phyloP scores from a whole-genome alignment of 2,113 vertebrate species.

The Lota lota region DNA sequence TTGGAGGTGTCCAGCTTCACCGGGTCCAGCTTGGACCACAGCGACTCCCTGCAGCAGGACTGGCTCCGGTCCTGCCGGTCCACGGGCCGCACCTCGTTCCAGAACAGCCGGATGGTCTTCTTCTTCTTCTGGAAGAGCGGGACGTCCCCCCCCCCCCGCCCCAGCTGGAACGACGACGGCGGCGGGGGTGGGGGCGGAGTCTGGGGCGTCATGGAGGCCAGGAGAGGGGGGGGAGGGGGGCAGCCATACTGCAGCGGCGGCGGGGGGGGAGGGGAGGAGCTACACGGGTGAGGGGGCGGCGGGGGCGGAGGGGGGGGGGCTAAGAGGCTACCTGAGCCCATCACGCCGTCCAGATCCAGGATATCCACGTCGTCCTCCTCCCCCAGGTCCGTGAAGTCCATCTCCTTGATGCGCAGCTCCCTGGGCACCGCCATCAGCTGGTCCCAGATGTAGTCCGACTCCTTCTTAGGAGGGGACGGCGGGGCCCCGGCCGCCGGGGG shows the following conservation, averaged over 20 bases:
- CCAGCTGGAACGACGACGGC: slow-evolving; percentile 83
- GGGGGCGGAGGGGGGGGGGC: slow-evolving; percentile 81
- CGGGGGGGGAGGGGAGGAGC: slow-evolving; percentile 72
- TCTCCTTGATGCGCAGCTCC: slow-evolving; percentile 94
- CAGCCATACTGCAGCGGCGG: slow-evolving; percentile 76
- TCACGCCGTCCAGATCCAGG: slow-evolving; percentile 78
- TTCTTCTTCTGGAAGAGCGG: slow-evolving; percentile 88
- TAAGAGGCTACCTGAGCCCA: slow-evolving; percentile 76
- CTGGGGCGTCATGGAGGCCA: slow-evolving; percentile 71
- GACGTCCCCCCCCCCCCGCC: slow-evolving; percentile 80
- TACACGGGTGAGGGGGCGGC: slow-evolving; percentile 79
- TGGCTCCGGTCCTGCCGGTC: slow-evolving; percentile 90
- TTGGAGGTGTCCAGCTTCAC: slow-evolving; percentile 94
- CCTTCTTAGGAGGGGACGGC: slow-evolving; percentile 66
- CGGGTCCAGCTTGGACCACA: slow-evolving; percentile 96
- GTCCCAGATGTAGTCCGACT: slow-evolving; percentile 98
- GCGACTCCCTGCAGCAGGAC: slow-evolving; percentile 86
- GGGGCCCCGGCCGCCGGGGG: slow-evolving; percentile 39
- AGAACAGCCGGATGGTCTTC: slow-evolving; percentile 98
- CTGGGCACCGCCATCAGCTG: slow-evolving; percentile 91
- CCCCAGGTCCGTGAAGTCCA: slow-evolving; percentile 95
- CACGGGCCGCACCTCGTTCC: slow-evolving; percentile 92
- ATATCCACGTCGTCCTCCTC: slow-evolving; percentile 92
- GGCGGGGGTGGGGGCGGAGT: slow-evolving; percentile 75
- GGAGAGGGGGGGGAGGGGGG: slow-evolving; percentile 58